Evolutionary conservation across 2,888 invertebrate species (phyloP).

Genomic region (Nephrocerus scutellatus): DNA sequence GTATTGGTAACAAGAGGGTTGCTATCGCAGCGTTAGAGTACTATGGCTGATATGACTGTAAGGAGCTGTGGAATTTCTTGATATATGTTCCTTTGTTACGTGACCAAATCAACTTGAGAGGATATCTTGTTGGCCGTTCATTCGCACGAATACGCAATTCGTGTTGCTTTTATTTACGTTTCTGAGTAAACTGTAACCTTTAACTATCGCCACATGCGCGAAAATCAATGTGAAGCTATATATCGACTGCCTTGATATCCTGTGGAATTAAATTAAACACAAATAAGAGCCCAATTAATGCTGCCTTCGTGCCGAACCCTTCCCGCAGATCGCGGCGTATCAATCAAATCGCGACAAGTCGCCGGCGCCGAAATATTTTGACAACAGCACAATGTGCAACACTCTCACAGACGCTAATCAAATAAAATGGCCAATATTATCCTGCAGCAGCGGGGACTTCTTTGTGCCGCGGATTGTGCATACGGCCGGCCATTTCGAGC

Average conservation of each 20-base stretch:
- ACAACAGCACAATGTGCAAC: slow-evolving; percentile 26
- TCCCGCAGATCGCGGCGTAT: slow-evolving; percentile 1
- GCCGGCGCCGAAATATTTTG: slow-evolving; percentile 40
- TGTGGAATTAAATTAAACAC: background rate
- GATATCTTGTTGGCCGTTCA: no score
- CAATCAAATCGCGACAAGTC: slow-evolving; percentile 10
- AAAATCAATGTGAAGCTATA: no score
- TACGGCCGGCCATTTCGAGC: slow-evolving; percentile 25
- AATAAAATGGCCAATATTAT: slow-evolving; percentile 18
- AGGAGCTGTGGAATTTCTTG: no score
- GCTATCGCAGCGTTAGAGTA: no score
- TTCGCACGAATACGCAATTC: no score
- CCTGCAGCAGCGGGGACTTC: slow-evolving; percentile 30
- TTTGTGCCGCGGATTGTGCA: slow-evolving; percentile 33
- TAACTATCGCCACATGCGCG: no score
- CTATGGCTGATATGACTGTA: no score
- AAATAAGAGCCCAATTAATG: background rate
- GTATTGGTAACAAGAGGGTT: no score
- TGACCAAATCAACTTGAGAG: slow-evolving; percentile 50
- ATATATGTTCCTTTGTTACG: slow-evolving; percentile 44
- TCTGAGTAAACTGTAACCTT: no score
- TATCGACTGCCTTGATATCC: background rate
- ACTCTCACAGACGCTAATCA: slow-evolving; percentile 18
- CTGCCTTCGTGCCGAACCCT: background rate
- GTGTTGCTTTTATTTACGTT: no score